Conservation (phyloP, 64 coral and sea anemone genomes). For the Astreopora myriophthalma region DNA sequence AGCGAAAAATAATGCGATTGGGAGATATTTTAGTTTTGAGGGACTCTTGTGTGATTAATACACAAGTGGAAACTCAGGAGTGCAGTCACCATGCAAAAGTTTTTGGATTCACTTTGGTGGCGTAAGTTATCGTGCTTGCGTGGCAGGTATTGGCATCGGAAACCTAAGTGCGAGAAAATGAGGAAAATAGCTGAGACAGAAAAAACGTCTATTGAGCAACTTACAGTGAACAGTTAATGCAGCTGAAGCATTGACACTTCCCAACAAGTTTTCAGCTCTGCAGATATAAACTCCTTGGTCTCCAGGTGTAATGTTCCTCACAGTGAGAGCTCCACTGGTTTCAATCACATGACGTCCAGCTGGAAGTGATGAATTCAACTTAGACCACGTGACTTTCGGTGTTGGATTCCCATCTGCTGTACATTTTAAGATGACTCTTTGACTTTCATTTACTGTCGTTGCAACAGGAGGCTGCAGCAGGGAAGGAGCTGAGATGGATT, state of each 20-base stretch:
- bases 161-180: too few relatives aligned
- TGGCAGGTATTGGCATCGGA: too few relatives aligned
- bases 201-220: not conserved
- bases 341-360: not conserved
- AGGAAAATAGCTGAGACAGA: not conserved
- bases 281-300: constrained; percentile 53
- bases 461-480: not conserved
- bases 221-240: not conserved
- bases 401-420: constrained; percentile 43
- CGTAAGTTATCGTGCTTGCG: too few relatives aligned
- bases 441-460: constrained; percentile 6
- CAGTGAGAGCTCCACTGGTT: not conserved
- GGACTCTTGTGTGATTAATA: too few relatives aligned
- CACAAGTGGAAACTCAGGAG: too few relatives aligned
- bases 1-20: too few relatives aligned
- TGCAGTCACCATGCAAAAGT: too few relatives aligned
- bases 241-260: not conserved
- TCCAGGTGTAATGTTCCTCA: not conserved
- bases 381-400: constrained; percentile 32
- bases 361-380: not conserved
- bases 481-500: not conserved
- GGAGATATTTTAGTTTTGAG: too few relatives aligned
- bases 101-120: too few relatives aligned
- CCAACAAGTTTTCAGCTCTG: constrained; percentile 7
- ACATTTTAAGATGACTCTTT: not conserved